Evolutionary conservation across 1,140 invertebrate species (phyloP).

Genomic region (Heliconius himera): DNA sequence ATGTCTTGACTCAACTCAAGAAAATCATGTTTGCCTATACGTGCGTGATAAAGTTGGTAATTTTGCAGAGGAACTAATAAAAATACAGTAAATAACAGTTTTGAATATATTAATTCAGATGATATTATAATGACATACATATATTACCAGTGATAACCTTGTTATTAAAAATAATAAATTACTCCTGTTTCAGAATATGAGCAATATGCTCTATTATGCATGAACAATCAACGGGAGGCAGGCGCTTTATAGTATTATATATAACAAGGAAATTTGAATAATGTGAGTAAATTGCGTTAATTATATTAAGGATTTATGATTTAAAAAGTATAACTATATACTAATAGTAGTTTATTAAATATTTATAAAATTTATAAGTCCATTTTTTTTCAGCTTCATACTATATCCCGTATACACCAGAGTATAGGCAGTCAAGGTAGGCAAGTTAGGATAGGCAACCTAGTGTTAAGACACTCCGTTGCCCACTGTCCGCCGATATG

Average conservation of each 20-base stretch:
- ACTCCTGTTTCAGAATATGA: background rate
- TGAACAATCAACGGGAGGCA: conserved; percentile 7
- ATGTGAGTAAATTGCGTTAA: background rate
- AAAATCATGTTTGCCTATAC: no score
- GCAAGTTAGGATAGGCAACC: no score
- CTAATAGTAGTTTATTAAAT: no score
- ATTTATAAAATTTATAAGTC: no score
- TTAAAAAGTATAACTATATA: no score
- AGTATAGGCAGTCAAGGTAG: no score
- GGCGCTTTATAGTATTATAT: background rate
- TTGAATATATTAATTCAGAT: background rate
- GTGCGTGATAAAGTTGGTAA: no score
- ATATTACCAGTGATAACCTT: background rate
- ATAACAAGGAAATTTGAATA: background rate
- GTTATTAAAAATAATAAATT: conserved; percentile 13
- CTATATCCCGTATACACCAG: no score
- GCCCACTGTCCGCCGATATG: no score
- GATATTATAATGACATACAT: background rate
- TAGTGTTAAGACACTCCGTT: no score
- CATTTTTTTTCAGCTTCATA: no score
- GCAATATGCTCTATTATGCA: conserved; percentile 7
- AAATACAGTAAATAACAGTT: background rate
- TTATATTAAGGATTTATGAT: background rate
- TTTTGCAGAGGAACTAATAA: background rate
- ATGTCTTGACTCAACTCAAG: no score